These are phyloP conservation scores for Meganola albula DNA, from an alignment of 2,888 invertebrate genomes.

Conservation along the genomic window DNA sequence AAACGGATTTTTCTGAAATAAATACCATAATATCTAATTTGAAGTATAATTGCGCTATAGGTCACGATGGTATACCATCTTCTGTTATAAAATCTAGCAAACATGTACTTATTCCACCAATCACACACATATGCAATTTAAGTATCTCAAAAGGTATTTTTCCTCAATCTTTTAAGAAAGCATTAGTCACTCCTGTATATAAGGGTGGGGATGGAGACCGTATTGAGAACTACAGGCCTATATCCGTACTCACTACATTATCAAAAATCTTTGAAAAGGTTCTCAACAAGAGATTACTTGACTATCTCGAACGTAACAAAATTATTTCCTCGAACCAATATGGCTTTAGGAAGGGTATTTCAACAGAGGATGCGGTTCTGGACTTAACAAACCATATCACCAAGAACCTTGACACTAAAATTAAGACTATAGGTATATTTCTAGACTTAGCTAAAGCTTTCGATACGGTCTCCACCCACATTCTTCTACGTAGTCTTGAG, in stretches of 20 bases:
- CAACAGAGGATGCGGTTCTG: not conserved
- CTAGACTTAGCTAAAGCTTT: not conserved
- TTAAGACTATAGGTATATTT: not conserved
- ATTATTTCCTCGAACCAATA: not conserved
- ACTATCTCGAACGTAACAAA: not conserved
- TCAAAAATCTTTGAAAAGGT: not conserved
- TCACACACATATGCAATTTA: not conserved
- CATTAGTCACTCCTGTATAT: not conserved
- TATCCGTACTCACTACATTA: not conserved
- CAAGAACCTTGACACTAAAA: not conserved
- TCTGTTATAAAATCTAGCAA: not conserved
- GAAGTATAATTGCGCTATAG: not conserved
- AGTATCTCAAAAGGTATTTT: not conserved
- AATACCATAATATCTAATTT: not conserved
- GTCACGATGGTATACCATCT: not conserved
- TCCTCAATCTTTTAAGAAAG: not conserved
- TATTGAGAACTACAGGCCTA: not conserved
- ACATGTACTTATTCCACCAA: not conserved
- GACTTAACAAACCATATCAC: not conserved
- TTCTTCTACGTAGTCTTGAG: not conserved
- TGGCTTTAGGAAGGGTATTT: not conserved
- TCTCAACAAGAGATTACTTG: not conserved
- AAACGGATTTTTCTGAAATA: not conserved
- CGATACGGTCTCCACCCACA: not conserved
- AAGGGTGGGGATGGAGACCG: not conserved